A percentile compares a stretch with the other conserved stretches of the same genome.
Evolutionary conservation across 2,888 invertebrate genomes (phyloP).

Genomic region (Apantesis nais): DNA sequence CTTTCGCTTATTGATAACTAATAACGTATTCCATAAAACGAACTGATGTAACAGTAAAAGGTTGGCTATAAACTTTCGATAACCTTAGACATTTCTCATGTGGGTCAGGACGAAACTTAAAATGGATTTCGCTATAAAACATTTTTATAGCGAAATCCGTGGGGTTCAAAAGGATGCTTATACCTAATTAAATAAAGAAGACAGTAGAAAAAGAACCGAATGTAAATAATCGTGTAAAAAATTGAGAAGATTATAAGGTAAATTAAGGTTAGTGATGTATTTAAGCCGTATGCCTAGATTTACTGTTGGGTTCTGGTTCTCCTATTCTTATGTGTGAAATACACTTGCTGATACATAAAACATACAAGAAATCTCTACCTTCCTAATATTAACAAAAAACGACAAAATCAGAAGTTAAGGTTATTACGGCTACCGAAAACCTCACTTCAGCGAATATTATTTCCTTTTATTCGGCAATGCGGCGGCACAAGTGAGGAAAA

Average conservation of each 20-base stretch:
- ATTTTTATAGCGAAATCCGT: too few species aligned
- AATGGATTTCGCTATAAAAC: too few species aligned
- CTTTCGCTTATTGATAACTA: not conserved
- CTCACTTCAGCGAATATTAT: constrained; percentile 31
- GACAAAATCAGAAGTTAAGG: constrained; percentile 31
- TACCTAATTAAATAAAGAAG: too few species aligned
- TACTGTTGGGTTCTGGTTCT: not conserved
- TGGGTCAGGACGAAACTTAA: too few species aligned
- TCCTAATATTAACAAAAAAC: constrained; percentile 11
- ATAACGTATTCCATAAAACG: not conserved
- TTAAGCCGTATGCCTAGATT: not conserved
- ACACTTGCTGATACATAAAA: not conserved
- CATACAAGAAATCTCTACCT: not conserved
- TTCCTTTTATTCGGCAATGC: constrained; percentile 30
- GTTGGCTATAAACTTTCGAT: too few species aligned
- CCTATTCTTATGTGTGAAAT: not conserved
- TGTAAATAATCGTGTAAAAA: not conserved
- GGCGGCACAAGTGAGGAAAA: constrained; percentile 40
- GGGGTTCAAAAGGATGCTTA: too few species aligned
- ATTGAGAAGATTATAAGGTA: not conserved
- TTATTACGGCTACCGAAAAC: constrained; percentile 22
- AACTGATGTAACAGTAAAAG: too few species aligned
- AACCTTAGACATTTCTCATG: too few species aligned
- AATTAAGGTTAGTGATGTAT: not conserved
- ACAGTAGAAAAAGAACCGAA: not conserved